Percentiles rank a stretch among this genome's conserved stretches.
These are phyloP conservation scores for Sphenodon punctatus DNA, from an alignment of 2,797 vertebrate species.

Conservation along the genomic window DNA sequence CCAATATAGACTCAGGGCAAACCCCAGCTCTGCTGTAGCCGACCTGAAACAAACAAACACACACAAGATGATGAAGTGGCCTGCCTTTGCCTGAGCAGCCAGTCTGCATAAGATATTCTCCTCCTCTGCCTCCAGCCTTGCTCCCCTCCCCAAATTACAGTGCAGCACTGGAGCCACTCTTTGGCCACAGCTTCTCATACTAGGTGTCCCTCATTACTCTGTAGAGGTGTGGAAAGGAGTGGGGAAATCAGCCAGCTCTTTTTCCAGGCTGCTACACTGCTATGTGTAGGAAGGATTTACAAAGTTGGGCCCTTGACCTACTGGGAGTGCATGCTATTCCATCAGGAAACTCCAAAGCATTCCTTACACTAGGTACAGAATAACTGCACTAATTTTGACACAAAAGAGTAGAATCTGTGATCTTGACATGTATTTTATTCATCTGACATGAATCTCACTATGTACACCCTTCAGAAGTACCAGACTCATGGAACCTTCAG, in stretches of 20 bases:
- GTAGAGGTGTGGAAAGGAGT: neutral
- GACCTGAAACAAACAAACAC: no score
- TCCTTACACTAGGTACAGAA: fast-evolving
- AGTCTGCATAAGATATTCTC: neutral
- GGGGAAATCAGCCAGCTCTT: neutral
- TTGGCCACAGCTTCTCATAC: neutral
- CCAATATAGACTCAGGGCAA: no score
- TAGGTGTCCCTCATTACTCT: neutral
- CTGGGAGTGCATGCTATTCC: fast-evolving
- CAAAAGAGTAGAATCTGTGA: neutral
- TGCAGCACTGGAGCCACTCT: neutral
- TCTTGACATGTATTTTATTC: no score
- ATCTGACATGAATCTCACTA: no score
- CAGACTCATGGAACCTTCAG: neutral
- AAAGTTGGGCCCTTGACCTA: fast-evolving
- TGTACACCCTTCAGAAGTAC: neutral
- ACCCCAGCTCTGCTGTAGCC: no score
- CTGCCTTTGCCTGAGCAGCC: neutral
- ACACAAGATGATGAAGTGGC: neutral
- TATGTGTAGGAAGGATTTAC: neutral
- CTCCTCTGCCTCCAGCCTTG: no score
- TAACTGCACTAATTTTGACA: fast-evolving
- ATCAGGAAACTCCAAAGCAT: fast-evolving
- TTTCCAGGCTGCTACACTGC: fast-evolving
- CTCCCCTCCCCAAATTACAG: neutral